These are phyloP conservation scores for Chloebia gouldiae DNA, from an alignment of 2,113 vertebrate genomes.

Conservation along the genomic window DNA sequence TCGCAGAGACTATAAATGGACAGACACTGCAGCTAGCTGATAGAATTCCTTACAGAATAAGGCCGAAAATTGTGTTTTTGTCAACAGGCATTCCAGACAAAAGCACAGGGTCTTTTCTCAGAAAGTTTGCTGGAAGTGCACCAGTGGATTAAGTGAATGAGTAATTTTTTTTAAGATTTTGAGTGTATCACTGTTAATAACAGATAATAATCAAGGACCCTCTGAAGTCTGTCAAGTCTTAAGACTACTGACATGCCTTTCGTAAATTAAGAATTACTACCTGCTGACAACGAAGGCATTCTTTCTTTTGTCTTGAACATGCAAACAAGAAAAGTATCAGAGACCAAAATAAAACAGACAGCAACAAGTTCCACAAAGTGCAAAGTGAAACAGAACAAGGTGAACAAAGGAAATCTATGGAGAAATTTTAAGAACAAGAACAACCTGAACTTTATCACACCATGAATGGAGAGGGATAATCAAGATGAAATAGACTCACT, in stretches of 20 bases:
- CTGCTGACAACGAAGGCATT: neutral
- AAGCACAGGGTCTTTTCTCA: neutral
- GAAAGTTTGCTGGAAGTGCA: neutral
- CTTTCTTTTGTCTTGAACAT: neutral
- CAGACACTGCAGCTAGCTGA: neutral
- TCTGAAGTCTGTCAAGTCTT: neutral
- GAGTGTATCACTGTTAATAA: neutral
- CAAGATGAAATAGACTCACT: neutral
- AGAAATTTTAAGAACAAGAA: neutral
- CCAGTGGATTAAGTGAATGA: neutral
- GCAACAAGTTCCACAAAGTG: neutral
- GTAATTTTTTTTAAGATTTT: neutral
- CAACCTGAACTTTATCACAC: neutral
- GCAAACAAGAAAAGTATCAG: neutral
- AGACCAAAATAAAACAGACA: conserved; percentile 15
- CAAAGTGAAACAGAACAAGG: neutral
- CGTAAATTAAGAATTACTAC: neutral
- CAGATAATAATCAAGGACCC: neutral
- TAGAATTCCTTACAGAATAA: neutral
- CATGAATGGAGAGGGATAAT: neutral
- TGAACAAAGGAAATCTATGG: neutral
- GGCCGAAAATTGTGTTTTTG: neutral
- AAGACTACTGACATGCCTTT: neutral
- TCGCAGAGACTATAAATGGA: neutral
- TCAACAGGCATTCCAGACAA: neutral